Evolutionary conservation across 2,797 vertebrate genomes (phyloP), one percentile per base, ranked within the genome.

Genomic region (Intellagama lesueurii): DNA sequence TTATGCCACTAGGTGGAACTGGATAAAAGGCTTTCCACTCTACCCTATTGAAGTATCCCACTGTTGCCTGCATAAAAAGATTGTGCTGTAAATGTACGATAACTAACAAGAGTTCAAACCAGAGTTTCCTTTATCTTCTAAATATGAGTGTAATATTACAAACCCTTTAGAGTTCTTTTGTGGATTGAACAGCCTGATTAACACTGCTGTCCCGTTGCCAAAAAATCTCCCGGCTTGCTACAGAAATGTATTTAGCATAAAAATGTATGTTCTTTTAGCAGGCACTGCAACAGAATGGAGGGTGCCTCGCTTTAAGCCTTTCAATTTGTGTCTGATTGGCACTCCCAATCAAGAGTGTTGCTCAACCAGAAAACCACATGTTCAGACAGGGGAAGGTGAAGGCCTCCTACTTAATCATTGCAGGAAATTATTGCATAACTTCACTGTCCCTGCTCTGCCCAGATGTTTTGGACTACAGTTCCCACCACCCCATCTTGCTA

Each of bases 171-270:
- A 91, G 89, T 85, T 77, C 87, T 86, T 91, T 86, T 90, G 77
- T 92, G 76, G 87, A 92, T 91, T 86, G 83, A 94, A 92, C 91
- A 87, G 64, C 83, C 88, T 92, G 91, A 94, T 93, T 92, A 92
- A 91, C 52, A 88, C 78, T 44, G 60, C 76, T 92, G 85, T 91
- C 68, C 2, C 1, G 0, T 66, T 93, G 91, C 92, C 93, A 94
- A 93, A 94, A 47, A 17, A 16, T 75, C 12, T 35, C 76, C 68
- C 90, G 92, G 85, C 87, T 85, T 32, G 64, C 88, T 72, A 89
- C 82, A 85, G 83, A 89, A 70, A 32, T 17, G 4, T 60, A 32
- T 52, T 91, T 86, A 35, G 24, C 0, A 2, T 87, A 35, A 85
- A 90, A 93, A 78, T 32, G 24, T 47, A 35, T 0, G 0, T 49